Evolutionary conservation across 2,113 vertebrate species (phyloP), one percentile per base, ranked within the genome.

Genomic region (Zapus hudsonius): DNA sequence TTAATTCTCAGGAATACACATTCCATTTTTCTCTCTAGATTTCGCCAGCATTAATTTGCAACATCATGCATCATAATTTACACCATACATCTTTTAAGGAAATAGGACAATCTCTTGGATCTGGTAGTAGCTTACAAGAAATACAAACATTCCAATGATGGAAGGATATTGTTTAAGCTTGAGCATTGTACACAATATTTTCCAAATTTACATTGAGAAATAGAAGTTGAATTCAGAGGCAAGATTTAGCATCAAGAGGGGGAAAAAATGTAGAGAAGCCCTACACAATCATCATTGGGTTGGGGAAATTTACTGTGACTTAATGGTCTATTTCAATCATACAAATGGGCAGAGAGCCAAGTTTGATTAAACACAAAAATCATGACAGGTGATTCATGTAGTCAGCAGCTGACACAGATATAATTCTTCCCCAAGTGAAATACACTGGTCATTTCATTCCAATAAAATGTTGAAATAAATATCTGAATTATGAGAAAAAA

Each of bases 131-230:
- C 31, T 84, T n/a, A 42, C 31, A 96, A 93, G 33, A 89, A 87
- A 75, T 72, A 33, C 33, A 3, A 16, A 31, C 13, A 38, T 36
- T 7, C 15, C 66, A 23, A 38, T 66, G 12, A 74, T 44, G 6
- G 59, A 23, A 52, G 11, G 17, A 74, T 79, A 90, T 81, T 89
- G 82, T 73, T 84, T 80, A 81, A 38, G 57, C 52, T 79, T 91
- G 12, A 75, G 20, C 13, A 52, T 59, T 83, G 90, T 13, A 31
- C n/a, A 80, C 57, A 9, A 70, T 44, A 13, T 20, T 88, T 79
- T 86, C 52, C n/a, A 72, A 88, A 95, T 88, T 87, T 72, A 85
- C 29, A 63, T 3, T 84, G 61, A 81, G 3, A 90, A 73, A 33
- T 33, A 79, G 5, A 27, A 31, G 9, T 61, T 94, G 69, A 88